phyloP scores from a whole-genome alignment of 2,113 vertebrate genomes.

The Solenodon paradoxus region DNA sequence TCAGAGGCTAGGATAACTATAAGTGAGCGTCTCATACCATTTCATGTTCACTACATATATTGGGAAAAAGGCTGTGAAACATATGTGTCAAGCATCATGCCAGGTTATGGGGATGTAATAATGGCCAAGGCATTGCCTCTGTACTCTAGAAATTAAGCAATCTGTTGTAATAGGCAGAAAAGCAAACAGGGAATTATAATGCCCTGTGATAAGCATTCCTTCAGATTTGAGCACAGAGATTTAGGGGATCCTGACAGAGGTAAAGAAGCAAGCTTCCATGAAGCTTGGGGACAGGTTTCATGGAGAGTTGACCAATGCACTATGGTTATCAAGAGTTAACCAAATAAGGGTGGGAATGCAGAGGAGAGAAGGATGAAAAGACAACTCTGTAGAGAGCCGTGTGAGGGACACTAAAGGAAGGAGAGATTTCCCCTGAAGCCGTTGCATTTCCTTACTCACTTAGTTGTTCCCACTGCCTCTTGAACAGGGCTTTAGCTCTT shows the following conservation, averaged over 20 bases:
- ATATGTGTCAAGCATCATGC: background rate
- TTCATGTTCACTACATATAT: fast-evolving
- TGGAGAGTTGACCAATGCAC: background rate
- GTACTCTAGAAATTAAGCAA: background rate
- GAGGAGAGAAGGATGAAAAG: background rate
- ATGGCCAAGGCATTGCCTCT: background rate
- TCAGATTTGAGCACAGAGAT: background rate
- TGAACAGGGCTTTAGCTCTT: background rate
- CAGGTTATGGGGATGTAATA: background rate
- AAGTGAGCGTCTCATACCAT: background rate
- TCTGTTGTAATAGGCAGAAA: background rate
- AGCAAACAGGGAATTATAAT: background rate
- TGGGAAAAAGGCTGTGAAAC: background rate
- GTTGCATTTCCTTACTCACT: background rate
- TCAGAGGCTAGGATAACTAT: background rate
- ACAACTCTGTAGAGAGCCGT: background rate
- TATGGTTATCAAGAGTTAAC: background rate
- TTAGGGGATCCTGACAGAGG: no score
- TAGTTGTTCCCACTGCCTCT: background rate
- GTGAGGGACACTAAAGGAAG: background rate
- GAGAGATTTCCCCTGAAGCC: background rate
- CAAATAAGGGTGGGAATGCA: background rate
- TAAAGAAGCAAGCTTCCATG: background rate
- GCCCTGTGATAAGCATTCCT: background rate
- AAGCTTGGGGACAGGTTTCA: background rate